Evolutionary conservation across 2,888 invertebrate species (phyloP).

Genomic region (Atrina japonica): DNA sequence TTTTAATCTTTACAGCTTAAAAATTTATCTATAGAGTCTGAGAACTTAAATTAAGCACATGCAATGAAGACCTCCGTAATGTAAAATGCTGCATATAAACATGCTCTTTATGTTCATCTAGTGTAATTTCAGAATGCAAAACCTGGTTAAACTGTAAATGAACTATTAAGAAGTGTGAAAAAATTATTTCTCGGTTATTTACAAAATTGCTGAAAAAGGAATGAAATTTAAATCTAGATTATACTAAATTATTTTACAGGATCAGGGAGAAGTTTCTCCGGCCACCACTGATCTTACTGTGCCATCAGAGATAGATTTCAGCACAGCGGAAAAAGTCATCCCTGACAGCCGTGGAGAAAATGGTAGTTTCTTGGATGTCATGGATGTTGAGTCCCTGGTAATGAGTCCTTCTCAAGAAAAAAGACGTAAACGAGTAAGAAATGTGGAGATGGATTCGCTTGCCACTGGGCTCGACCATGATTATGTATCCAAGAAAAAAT

Average conservation of each 20-base stretch:
- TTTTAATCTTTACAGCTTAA: no score
- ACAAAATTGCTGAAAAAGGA: no score
- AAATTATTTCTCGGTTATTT: no score
- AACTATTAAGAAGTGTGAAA: no score
- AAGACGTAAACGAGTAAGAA: not conserved
- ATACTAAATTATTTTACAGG: not conserved
- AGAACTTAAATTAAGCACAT: no score
- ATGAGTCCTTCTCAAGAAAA: constrained; percentile 14
- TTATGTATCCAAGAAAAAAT: constrained; percentile 56
- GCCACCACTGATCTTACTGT: not conserved
- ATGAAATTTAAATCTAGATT: constrained; percentile 5
- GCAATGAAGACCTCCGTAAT: no score
- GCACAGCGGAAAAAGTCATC: constrained; percentile 10
- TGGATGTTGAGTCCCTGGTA: no score
- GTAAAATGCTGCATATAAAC: no score
- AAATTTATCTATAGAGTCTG: no score
- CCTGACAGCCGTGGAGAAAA: constrained; percentile 12
- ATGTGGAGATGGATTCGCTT: constrained; percentile 37
- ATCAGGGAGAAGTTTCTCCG: not conserved
- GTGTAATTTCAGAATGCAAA: no score
- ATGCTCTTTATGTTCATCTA: no score
- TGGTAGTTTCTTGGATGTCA: constrained; percentile 26
- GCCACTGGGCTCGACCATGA: constrained; percentile 58
- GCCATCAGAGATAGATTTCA: not conserved
- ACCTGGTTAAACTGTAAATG: no score